Evolutionary conservation across 2,113 vertebrate genomes (phyloP).

Genomic region (Ceyx cyanopectus): DNA sequence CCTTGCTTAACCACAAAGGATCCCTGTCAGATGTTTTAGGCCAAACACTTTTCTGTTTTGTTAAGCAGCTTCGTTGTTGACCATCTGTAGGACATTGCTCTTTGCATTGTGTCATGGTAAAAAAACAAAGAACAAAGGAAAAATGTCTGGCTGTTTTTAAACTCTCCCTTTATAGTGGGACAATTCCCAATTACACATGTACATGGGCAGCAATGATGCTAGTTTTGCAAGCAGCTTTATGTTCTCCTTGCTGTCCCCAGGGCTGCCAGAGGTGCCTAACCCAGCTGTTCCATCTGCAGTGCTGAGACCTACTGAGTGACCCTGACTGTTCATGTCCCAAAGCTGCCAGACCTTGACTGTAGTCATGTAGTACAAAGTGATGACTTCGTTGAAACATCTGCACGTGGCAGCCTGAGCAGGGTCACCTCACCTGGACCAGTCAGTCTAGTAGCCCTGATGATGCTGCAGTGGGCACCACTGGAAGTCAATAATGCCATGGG

Average conservation of each 20-base stretch:
- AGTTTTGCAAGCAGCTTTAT: background rate
- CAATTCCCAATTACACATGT: background rate
- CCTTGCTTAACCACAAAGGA: background rate
- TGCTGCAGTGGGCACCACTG: background rate
- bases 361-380: background rate
- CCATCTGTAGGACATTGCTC: slow-evolving; percentile 23
- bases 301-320: background rate
- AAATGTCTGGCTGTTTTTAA: slow-evolving; percentile 1
- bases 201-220: accelerated
- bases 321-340: background rate
- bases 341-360: background rate
- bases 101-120: background rate
- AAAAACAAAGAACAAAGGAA: slow-evolving; percentile 33
- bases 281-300: background rate
- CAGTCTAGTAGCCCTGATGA: accelerated
- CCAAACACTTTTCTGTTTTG: background rate
- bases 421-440: background rate
- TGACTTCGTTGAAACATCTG: background rate
- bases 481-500: accelerated
- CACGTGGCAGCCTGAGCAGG: accelerated
- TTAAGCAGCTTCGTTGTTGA: background rate
- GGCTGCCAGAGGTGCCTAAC: background rate
- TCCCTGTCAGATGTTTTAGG: background rate
- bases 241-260: accelerated
- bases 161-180: background rate